A percentile compares a stretch with the other conserved stretches of the same genome.
Conservation (phyloP, 2,888 invertebrate species). For the Troides aeacus region DNA sequence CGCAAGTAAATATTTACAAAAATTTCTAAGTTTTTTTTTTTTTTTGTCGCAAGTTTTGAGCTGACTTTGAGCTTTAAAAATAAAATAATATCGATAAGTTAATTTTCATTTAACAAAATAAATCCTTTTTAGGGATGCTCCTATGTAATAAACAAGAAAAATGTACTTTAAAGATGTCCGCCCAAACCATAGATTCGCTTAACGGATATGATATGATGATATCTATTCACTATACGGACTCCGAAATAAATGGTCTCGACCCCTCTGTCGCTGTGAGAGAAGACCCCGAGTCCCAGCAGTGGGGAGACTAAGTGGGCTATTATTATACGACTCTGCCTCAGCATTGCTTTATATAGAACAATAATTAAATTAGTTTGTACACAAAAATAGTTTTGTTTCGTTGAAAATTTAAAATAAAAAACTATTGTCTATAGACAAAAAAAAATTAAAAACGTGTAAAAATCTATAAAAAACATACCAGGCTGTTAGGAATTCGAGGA, state of each 20-base stretch:
- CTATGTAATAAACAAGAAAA: constrained; percentile 36
- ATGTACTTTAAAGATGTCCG: constrained; percentile 32
- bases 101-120: constrained; percentile 38
- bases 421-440: background rate
- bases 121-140: constrained; percentile 32
- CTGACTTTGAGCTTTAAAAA: constrained; percentile 77
- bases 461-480: background rate
- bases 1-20: constrained; percentile 60
- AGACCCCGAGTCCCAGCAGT: no score
- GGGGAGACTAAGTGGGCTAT: no score
- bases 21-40: constrained; percentile 36
- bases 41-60: constrained; percentile 58
- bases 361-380: background rate
- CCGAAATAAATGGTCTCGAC: background rate
- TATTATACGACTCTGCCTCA: constrained; percentile 4
- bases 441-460: background rate
- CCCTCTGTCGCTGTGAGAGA: no score
- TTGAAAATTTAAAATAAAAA: background rate
- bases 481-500: background rate
- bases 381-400: background rate
- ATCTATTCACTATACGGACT: constrained; percentile 8
- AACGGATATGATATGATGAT: constrained; percentile 30
- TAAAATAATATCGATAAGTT: constrained; percentile 49
- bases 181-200: constrained; percentile 19
- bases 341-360: background rate